Evolutionary conservation across 2,888 invertebrate genomes (phyloP).

Genomic region (Erebia palarica): DNA sequence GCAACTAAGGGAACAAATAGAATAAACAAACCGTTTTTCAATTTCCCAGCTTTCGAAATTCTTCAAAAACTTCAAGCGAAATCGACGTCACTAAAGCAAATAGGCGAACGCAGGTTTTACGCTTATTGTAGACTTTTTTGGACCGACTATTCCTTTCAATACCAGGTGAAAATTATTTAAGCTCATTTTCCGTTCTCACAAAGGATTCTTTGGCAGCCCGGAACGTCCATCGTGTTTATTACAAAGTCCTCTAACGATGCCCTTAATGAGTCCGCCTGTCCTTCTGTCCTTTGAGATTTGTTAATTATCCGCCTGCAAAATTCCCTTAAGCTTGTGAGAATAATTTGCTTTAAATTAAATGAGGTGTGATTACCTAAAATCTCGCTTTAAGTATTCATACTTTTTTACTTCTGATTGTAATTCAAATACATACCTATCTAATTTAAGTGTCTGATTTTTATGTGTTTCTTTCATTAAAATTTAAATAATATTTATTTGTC

Average conservation of each 20-base stretch:
- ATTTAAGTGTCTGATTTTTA: too few relatives aligned
- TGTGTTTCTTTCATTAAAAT: too few relatives aligned
- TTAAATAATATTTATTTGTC: too few relatives aligned
- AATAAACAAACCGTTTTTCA: constrained; percentile 17
- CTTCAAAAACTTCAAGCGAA: constrained; percentile 30
- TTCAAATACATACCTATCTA: too few relatives aligned
- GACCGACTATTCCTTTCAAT: constrained; percentile 31
- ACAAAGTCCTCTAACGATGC: constrained; percentile 28
- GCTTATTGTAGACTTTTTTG: constrained; percentile 29
- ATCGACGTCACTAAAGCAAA: constrained; percentile 25
- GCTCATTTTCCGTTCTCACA: constrained; percentile 28
- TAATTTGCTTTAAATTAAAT: constrained; percentile 28
- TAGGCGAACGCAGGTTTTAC: constrained; percentile 28
- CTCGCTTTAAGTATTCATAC: background rate
- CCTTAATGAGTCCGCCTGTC: constrained; percentile 37
- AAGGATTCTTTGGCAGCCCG: constrained; percentile 11
- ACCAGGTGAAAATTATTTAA: constrained; percentile 33
- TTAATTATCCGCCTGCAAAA: constrained; percentile 42
- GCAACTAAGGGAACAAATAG: constrained; percentile 14
- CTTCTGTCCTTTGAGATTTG: constrained; percentile 40
- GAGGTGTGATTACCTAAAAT: background rate
- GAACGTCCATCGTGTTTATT: constrained; percentile 30
- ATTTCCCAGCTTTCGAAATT: constrained; percentile 26
- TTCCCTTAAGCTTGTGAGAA: constrained; percentile 40
- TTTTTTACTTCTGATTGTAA: background rate